Base-by-base conservation (phyloP, 2,113 vertebrate genomes). In the Guaruba guarouba region DNA sequence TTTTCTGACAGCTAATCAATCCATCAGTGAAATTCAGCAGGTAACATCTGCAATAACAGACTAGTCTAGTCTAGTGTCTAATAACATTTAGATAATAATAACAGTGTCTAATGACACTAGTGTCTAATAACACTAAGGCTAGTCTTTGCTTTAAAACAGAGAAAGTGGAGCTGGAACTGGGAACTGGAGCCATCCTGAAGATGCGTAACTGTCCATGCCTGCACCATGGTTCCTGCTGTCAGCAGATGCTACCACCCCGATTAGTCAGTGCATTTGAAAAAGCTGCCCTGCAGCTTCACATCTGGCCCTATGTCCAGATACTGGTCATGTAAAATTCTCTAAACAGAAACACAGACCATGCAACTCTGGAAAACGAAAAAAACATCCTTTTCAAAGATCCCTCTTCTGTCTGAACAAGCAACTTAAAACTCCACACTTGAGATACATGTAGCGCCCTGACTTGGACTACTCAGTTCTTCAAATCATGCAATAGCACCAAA, bases 1-100 rank as follows among this genome's bases (percentile, higher is more conserved):
- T 76, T 66, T 91, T 86, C 43, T 7, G 10, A 90, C 41, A 90
- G 80, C 25, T 80, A 43, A 86, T 75, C 82, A 64, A 94, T 59
- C 59, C 29, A 75, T 31, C 74, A 43, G 6, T 52, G 55, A 89
- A 92, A 75, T 11, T 59, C 44, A 20, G 57, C 7, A 46, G 31
- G 23, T 76, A 71, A 48, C 15, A 89, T 22, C 35, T 51, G n/a
- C 35, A 78, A 2, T 15, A 55, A 37, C 7, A 5, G 13, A 55
- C 16, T 22, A 49, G 5, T 27, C 52, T 20, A 55, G 31, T 33
- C 55, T n/a, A 59, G 55, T 10, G 55, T 57, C 55, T 57, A n/a
- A 22, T n/a, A 57, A 57, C 31, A 19, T 31, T 54, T 54, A 31
- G 28, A 54, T 54, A 33, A 55, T 55, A 54, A 54, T 31, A 55